Evolutionary conservation across 2,797 vertebrate genomes (phyloP).

Genomic region (Karalla daura): DNA sequence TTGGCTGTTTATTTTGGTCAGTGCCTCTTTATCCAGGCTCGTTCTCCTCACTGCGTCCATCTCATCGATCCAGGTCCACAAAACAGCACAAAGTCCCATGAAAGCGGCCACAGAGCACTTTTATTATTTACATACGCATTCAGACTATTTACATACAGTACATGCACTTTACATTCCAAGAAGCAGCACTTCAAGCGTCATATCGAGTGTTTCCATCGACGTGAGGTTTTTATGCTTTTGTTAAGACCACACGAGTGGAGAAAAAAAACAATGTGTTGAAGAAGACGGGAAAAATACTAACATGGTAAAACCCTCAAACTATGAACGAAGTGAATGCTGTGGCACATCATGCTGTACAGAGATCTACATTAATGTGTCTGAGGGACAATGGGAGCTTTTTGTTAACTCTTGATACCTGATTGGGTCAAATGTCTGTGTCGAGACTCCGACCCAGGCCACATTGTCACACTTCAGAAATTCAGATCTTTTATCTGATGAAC

Average conservation of each 20-base stretch:
- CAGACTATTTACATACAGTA: slow-evolving; percentile 75
- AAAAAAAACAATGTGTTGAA: not conserved
- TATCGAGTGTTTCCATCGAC: slow-evolving; percentile 23
- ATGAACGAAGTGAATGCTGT: slow-evolving; percentile 34
- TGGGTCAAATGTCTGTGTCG: no score
- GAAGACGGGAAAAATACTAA: not conserved
- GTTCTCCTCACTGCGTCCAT: no score
- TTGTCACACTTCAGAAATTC: no score
- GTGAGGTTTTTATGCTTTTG: slow-evolving; percentile 15
- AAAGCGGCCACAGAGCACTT: slow-evolving; percentile 51
- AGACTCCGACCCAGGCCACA: no score
- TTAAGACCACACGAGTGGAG: not conserved
- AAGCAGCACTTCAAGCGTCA: slow-evolving; percentile 43
- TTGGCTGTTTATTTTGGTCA: not conserved
- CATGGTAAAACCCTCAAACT: not conserved
- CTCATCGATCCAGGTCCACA: not conserved
- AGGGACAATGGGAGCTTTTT: no score
- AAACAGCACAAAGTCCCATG: not conserved
- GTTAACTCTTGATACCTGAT: no score
- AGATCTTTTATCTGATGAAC: no score
- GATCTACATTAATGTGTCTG: slow-evolving; percentile 4
- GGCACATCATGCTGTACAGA: slow-evolving; percentile 60
- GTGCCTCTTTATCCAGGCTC: not conserved
- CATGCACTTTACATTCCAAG: slow-evolving; percentile 70
- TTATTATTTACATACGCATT: slow-evolving; percentile 75